Evolutionary conservation across 2,888 invertebrate genomes (phyloP).

Genomic region (Andrena bicolor): DNA sequence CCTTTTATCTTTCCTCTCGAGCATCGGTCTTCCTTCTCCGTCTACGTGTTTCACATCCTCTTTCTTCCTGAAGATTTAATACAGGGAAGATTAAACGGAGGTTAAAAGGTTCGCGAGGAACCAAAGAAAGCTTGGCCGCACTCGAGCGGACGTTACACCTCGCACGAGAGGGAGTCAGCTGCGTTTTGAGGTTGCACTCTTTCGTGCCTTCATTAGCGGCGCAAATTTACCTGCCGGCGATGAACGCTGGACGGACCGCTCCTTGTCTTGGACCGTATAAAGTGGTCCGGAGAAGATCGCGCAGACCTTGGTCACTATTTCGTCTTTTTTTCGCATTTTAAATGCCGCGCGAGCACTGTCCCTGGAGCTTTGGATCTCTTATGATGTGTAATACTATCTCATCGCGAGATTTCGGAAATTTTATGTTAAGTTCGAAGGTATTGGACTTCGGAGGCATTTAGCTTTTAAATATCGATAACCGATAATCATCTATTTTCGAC

Average conservation of each 20-base stretch:
- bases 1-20: background rate
- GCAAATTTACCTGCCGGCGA: slow-evolving; percentile 28
- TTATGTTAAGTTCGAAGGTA: no score
- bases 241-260: no score
- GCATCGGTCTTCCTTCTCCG: background rate
- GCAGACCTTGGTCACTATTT: no score
- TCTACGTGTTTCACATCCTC: background rate
- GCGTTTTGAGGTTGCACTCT: slow-evolving; percentile 79
- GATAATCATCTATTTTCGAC: slow-evolving; percentile 9
- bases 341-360: no score
- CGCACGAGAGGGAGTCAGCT: slow-evolving; percentile 73
- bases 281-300: no score
- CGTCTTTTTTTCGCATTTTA: no score
- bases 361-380: no score
- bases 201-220: slow-evolving; percentile 79
- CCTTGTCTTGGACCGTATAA: no score
- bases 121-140: slow-evolving; percentile 27
- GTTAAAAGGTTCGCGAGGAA: slow-evolving; percentile 28
- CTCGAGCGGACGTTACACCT: slow-evolving; percentile 62
- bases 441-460: no score
- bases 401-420: no score
- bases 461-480: no score
- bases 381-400: no score
- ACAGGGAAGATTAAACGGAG: slow-evolving; percentile 34
- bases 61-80: background rate